Conservation (phyloP, 2,113 vertebrate species). For the Nyctereutes procyonoides region DNA sequence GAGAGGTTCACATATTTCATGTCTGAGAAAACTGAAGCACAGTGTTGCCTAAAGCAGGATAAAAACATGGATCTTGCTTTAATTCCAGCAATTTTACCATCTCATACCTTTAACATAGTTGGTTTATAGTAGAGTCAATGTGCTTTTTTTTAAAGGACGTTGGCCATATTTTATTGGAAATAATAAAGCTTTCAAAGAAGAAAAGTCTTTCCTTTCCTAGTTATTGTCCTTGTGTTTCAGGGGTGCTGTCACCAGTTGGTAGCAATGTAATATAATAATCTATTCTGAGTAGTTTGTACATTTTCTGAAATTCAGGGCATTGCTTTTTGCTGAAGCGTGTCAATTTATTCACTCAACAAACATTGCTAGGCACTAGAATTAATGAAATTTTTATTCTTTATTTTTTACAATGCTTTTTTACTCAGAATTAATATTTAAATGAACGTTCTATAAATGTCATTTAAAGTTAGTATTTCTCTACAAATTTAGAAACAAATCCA, state of each 20-base stretch:
- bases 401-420: constrained; percentile 20
- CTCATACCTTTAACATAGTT: neutral
- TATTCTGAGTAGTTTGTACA: neutral
- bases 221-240: neutral
- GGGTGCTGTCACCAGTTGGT: neutral
- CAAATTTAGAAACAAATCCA: neutral
- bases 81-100: neutral
- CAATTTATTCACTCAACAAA: constrained; percentile 11
- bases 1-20: neutral
- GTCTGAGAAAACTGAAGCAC: neutral
- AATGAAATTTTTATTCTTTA: constrained; percentile 28
- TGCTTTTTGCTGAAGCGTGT: neutral
- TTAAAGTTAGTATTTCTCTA: neutral
- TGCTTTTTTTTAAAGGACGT: constrained; percentile 39
- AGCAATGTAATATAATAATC: neutral
- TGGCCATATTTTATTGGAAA: constrained; percentile 17
- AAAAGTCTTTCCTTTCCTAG: neutral
- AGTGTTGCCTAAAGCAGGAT: neutral
- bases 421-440: constrained; percentile 20
- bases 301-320: constrained; percentile 14
- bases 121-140: neutral
- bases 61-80: neutral
- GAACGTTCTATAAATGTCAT: neutral
- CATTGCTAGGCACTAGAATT: neutral
- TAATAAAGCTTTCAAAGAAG: constrained; percentile 34